These are phyloP conservation scores for Nemopilema nomurai DNA, from an alignment of 30 jellyfish, hydroid and myxozoan genomes.

Conservation along the genomic window DNA sequence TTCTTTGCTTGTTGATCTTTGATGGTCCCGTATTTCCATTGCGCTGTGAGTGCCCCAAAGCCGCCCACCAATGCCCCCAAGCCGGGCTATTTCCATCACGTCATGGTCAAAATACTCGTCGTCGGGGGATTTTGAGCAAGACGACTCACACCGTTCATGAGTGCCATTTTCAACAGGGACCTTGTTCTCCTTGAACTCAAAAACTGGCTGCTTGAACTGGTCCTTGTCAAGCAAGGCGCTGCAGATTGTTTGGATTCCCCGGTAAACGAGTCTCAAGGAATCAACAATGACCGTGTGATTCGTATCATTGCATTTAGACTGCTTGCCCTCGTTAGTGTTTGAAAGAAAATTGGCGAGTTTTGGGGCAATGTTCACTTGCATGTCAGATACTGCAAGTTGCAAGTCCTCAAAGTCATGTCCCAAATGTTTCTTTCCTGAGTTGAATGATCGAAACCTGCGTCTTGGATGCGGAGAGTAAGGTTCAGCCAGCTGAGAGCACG, in stretches of 20 bases:
- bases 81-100: conserved; percentile 31
- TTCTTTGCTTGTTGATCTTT: conserved; percentile 29
- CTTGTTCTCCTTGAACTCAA: conserved; percentile 3
- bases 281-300: conserved; percentile 68
- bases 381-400: conserved; percentile 79
- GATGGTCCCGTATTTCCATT: not conserved
- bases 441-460: conserved; percentile 53
- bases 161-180: conserved; percentile 45
- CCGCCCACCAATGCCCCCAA: conserved; percentile 31
- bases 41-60: conserved; percentile 37
- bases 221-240: conserved; percentile 70
- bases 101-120: conserved; percentile 57
- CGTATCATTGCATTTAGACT: conserved; percentile 55
- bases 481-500: conserved; percentile 59
- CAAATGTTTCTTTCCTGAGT: conserved; percentile 26
- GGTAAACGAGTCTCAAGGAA: conserved; percentile 64
- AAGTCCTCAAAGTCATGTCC: conserved; percentile 51
- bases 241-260: conserved; percentile 74
- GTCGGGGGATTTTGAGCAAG: conserved; percentile 31
- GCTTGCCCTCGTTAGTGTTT: conserved; percentile 20
- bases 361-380: conserved; percentile 85
- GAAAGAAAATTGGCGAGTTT: conserved; percentile 62
- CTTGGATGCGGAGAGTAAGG: conserved; percentile 81
- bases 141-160: conserved; percentile 29
- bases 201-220: conserved; percentile 63